Evolutionary conservation across 2,888 invertebrate genomes (phyloP).

Genomic region (Helleia helle): DNA sequence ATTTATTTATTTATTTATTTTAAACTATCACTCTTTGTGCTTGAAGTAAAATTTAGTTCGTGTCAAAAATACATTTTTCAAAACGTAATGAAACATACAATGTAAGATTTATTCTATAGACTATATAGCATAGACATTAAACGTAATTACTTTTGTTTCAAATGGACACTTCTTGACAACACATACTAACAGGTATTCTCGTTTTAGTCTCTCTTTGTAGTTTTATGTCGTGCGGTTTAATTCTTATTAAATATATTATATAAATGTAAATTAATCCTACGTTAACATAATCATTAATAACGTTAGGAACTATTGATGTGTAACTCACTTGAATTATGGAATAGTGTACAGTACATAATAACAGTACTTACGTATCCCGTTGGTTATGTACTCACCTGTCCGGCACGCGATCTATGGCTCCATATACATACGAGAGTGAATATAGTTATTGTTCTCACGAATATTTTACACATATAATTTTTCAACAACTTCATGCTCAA

Average conservation of each 20-base stretch:
- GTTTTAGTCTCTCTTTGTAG: too few species aligned
- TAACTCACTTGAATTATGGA: slow-evolving; percentile 3
- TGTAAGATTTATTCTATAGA: too few species aligned
- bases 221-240: too few species aligned
- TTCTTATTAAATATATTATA: slow-evolving; percentile 9
- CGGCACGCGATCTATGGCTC: neutral
- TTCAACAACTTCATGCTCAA: slow-evolving; percentile 9
- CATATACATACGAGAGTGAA: slow-evolving; percentile 11
- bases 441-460: slow-evolving; percentile 8
- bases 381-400: slow-evolving; percentile 1
- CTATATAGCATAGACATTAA: too few species aligned
- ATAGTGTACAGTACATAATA: slow-evolving; percentile 7
- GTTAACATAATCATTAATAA: slow-evolving; percentile 9
- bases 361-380: slow-evolving; percentile 2
- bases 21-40: too few species aligned
- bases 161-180: too few species aligned
- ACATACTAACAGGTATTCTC: too few species aligned
- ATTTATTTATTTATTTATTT: too few species aligned
- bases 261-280: slow-evolving; percentile 8
- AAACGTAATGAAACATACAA: too few species aligned
- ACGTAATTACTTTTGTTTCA: too few species aligned
- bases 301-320: slow-evolving; percentile 3
- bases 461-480: slow-evolving; percentile 12
- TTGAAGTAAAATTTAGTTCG: too few species aligned
- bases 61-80: too few species aligned